Conservation (phyloP, 2,888 invertebrate genomes). For the Phorcus lineatus region DNA sequence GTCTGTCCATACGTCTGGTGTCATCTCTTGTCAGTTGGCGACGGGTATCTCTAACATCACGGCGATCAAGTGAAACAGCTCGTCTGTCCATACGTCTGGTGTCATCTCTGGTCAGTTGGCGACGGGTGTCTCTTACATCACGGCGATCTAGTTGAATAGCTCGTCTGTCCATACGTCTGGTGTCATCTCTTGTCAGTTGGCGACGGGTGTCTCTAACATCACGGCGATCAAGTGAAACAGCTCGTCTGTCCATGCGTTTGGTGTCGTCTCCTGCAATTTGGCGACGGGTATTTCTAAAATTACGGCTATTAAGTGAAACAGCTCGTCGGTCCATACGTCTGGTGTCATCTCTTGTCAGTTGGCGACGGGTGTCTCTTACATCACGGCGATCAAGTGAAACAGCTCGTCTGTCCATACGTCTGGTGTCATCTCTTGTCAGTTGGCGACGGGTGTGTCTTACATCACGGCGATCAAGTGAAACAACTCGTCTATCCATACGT, state of each 20-base stretch:
- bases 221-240: neutral
- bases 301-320: neutral
- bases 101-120: neutral
- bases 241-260: neutral
- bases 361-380: neutral
- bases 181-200: neutral
- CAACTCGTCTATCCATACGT: neutral
- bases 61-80: neutral
- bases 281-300: neutral
- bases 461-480: neutral
- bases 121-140: neutral
- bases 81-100: neutral
- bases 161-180: neutral
- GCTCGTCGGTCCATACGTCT: neutral
- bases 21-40: neutral
- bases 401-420: neutral
- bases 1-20: neutral
- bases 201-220: neutral
- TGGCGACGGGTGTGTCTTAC: neutral
- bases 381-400: neutral
- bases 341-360: neutral
- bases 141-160: neutral
- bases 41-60: neutral
- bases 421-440: neutral
- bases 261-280: neutral